Evolutionary conservation across 2,113 vertebrate genomes (phyloP), one percentile per base, ranked within the genome.

Genomic region (Rhinichthys klamathensis): DNA sequence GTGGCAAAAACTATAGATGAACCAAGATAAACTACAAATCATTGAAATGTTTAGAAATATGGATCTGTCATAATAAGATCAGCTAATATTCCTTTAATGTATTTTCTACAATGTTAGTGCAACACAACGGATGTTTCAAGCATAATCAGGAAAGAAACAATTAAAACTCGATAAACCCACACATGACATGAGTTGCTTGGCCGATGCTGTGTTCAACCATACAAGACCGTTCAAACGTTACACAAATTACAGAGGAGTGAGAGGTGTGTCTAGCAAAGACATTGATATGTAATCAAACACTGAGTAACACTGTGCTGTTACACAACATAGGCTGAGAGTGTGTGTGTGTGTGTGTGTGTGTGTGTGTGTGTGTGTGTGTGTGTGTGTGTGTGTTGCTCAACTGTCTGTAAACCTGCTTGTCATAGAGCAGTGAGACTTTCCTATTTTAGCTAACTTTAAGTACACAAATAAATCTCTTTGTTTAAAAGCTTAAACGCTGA

Each of bases 191-290:
- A 6, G 27, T 56, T 16, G 7, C 10, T 38, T 23, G 4, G 18
- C 32, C 23, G 8, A 41, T 67, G 82, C 75, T 72, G 74, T 32
- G 49, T 54, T 18, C 23, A 84, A 35, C n/a, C 4, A 5, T 61
- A 41, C 38, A 44, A 81, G 51, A 61, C 25, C 11, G 21, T 25
- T 13, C 49, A 65, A 58, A 67, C 49, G 58, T 46, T 49, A 60
- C 27, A 46, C 54, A 83, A 67, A 89, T 87, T 87, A 87, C 80
- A 87, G 84, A 75, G 73, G 13, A 60, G 54, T 44, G 21, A 41
- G 88, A 79, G 83, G 80, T 73, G 60, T 54, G 80, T 83, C 74
- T 83, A 18, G 35, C 21, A 2, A 32, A 87, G 80, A 60, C 27
- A 21, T 74, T 49, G 49, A 25, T 46, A 70, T 65, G 74, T 79